Conservation (phyloP, 2,797 vertebrate species). For the Chaetodon trifasciatus region DNA sequence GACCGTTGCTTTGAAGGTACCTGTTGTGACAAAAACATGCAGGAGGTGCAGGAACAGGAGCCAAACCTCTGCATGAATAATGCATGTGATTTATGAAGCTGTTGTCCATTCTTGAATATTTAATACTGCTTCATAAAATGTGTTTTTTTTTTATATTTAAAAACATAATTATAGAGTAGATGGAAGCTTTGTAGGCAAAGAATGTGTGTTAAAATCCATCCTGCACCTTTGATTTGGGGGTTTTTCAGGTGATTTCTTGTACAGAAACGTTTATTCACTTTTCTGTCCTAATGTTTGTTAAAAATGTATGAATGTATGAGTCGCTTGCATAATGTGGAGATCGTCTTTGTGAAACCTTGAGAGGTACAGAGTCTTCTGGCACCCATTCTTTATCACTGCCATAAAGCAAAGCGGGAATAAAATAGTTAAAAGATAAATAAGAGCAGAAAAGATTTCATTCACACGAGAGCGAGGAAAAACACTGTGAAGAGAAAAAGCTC, state of each 20-base stretch:
- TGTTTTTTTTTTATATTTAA: background rate
- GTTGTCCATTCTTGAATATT: background rate
- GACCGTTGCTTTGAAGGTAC: background rate
- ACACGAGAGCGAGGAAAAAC: background rate
- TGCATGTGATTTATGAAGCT: background rate
- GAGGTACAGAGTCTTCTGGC: background rate
- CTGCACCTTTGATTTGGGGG: background rate
- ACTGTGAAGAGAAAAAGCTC: background rate
- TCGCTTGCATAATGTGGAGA: background rate
- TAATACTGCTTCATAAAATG: background rate
- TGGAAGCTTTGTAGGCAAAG: background rate
- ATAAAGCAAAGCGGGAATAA: constrained; percentile 6
- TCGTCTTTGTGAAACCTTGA: background rate
- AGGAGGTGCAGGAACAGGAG: background rate
- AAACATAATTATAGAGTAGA: background rate
- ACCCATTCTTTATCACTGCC: background rate
- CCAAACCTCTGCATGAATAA: background rate
- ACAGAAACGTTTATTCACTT: background rate
- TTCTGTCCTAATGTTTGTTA: background rate
- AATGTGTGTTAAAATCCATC: background rate
- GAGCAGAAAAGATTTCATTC: background rate
- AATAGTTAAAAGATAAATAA: background rate
- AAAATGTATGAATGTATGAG: constrained; percentile 9
- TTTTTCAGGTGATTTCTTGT: background rate
- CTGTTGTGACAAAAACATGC: background rate